A percentile compares a stretch with the other conserved stretches of the same genome.
These are phyloP conservation scores for Drosophila parabipectinata DNA, from an alignment of 1,140 invertebrate genomes.

Conservation along the genomic window DNA sequence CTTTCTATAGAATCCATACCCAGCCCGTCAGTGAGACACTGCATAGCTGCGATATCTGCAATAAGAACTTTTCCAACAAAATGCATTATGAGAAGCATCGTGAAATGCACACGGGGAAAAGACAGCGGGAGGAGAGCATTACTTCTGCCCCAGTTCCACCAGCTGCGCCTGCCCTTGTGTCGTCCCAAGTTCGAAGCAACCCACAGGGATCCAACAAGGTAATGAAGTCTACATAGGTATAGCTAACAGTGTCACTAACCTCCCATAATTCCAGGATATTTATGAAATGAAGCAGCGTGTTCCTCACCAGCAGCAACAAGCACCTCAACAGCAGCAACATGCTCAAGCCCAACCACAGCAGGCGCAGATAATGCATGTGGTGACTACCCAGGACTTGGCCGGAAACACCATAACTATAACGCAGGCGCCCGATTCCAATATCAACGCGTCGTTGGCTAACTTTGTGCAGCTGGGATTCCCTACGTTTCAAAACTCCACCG, in stretches of 20 bases:
- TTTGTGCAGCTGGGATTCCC: slow-evolving; percentile 72
- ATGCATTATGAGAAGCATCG: slow-evolving; percentile 88
- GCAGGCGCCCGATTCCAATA: slow-evolving; percentile 68
- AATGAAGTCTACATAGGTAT: neutral
- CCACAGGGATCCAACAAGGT: slow-evolving; percentile 25
- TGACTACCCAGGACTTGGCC: slow-evolving; percentile 68
- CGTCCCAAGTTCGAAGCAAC: slow-evolving; percentile 20
- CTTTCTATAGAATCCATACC: slow-evolving; percentile 61
- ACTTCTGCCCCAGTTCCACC: slow-evolving; percentile 5
- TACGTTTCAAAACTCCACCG: slow-evolving; percentile 65
- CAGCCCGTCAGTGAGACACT: slow-evolving; percentile 87
- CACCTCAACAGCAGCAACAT: slow-evolving; percentile 40
- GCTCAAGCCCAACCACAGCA: slow-evolving; percentile 45
- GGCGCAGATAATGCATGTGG: slow-evolving; percentile 75
- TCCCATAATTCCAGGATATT: neutral
- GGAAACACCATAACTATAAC: slow-evolving; percentile 79
- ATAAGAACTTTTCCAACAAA: slow-evolving; percentile 90
- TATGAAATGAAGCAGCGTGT: slow-evolving; percentile 30
- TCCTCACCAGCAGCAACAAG: slow-evolving; percentile 31
- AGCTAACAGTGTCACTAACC: too few species aligned
- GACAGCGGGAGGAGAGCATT: slow-evolving; percentile 25
- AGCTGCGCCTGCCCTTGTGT: neutral
- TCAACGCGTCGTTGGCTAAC: slow-evolving; percentile 67
- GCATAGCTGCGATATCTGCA: slow-evolving; percentile 89
- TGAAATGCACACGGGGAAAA: slow-evolving; percentile 61